Percentiles rank a stretch among this genome's conserved stretches.
These are phyloP conservation scores for Pseudorhiza aurosa DNA, from an alignment of 30 jellyfish, hydroid and myxozoan genomes.

Conservation along the genomic window DNA sequence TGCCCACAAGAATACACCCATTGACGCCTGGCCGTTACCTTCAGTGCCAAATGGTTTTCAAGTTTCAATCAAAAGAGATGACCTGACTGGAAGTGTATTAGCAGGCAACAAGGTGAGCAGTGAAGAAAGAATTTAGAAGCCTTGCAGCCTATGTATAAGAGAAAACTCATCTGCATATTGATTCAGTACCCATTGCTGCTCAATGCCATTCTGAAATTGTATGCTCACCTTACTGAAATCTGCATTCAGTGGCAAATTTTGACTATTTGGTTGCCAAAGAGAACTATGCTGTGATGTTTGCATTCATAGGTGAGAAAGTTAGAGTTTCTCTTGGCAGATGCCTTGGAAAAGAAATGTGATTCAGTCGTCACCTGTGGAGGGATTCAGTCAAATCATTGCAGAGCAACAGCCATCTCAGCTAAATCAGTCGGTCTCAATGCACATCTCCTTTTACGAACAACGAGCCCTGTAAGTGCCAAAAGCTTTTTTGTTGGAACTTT, in stretches of 20 bases:
- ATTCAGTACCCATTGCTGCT: too few species aligned
- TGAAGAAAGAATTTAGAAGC: neutral
- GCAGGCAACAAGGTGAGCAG: constrained; percentile 76
- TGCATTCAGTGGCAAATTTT: too few species aligned
- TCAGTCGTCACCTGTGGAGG: constrained; percentile 88
- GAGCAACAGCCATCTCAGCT: constrained; percentile 84
- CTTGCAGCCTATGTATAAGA: too few species aligned
- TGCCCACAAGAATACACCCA: constrained; percentile 82
- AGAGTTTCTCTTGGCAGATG: constrained; percentile 87
- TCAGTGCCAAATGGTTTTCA: constrained; percentile 42
- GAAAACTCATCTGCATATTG: too few species aligned
- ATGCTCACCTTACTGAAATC: too few species aligned
- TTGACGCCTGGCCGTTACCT: constrained; percentile 73
- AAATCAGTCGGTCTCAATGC: constrained; percentile 68
- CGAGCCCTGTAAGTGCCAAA: constrained; percentile 39
- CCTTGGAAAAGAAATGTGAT: constrained; percentile 51
- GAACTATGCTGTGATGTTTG: too few species aligned
- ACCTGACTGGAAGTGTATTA: constrained; percentile 74
- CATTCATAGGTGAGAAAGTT: constrained; percentile 72
- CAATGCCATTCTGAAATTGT: too few species aligned
- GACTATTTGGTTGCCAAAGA: too few species aligned
- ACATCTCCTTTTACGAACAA: constrained; percentile 67
- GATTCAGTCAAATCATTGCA: constrained; percentile 82
- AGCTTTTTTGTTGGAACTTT: too few species aligned
- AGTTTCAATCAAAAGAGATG: constrained; percentile 74